phyloP scores from a whole-genome alignment of 23 tunicate species.

The Ascidia mentula region DNA sequence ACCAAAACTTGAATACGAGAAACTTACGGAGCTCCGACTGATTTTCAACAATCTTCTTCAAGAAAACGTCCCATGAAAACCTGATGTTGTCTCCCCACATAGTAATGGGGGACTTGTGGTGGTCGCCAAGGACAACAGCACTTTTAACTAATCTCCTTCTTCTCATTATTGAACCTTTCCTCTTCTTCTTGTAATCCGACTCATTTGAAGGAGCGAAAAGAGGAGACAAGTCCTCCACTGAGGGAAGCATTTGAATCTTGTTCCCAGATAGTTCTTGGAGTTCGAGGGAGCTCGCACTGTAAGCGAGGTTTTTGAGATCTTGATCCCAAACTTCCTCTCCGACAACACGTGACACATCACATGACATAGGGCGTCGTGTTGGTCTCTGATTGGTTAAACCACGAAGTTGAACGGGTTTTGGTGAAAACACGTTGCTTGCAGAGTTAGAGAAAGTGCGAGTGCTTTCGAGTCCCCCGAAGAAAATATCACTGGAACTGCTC shows the following conservation, averaged over 20 bases:
- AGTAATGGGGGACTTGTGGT: not conserved
- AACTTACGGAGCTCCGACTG: slow-evolving; percentile 45
- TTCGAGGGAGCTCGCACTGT: not conserved
- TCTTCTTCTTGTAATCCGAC: not conserved
- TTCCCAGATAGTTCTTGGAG: not conserved
- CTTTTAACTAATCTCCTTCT: slow-evolving; percentile 18
- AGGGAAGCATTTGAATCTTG: not conserved
- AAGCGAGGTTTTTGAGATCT: not conserved
- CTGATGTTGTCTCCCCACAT: slow-evolving; percentile 42
- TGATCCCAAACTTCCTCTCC: not conserved
- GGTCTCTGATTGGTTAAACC: not conserved
- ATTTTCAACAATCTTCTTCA: slow-evolving; percentile 35
- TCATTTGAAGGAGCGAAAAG: not conserved
- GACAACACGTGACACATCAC: not conserved
- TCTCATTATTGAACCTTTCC: not conserved
- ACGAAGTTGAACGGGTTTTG: not conserved
- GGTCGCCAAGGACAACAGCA: not conserved
- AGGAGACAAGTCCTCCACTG: not conserved
- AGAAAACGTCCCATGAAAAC: slow-evolving; percentile 51
- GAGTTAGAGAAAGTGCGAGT: not conserved
- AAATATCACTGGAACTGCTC: not conserved
- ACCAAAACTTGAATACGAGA: too few species aligned
- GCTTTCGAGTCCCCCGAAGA: not conserved
- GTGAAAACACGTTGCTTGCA: not conserved
- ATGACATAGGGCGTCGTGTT: not conserved